Evolutionary conservation across 2,888 invertebrate genomes (phyloP).

Genomic region (Campoplex capitator): DNA sequence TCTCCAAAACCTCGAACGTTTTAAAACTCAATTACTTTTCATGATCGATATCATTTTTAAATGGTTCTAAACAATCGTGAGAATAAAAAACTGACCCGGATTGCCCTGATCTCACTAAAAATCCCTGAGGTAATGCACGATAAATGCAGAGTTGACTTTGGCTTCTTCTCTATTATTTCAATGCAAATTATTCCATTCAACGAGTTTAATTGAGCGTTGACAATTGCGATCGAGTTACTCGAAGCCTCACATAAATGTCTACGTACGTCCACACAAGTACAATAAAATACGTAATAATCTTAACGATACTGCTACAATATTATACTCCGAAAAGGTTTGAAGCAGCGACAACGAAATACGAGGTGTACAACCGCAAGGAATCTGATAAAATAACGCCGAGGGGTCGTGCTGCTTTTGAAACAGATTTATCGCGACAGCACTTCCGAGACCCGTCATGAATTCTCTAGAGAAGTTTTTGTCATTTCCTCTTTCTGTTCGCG

Average conservation of each 20-base stretch:
- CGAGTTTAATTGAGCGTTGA: constrained; percentile 75
- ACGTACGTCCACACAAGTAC: not conserved
- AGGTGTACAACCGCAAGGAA: not conserved
- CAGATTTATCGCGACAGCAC: constrained; percentile 40
- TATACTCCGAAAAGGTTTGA: constrained; percentile 9
- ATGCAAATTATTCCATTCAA: constrained; percentile 69
- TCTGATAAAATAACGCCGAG: constrained; percentile 27
- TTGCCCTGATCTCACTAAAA: not conserved
- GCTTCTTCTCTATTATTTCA: constrained; percentile 22
- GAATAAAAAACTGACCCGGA: not conserved
- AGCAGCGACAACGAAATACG: not conserved
- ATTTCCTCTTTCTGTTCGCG: not conserved
- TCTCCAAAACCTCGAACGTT: not conserved
- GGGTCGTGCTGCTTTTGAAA: constrained; percentile 14
- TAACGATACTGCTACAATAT: constrained; percentile 17
- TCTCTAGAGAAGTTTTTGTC: constrained; percentile 26
- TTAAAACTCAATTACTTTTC: not conserved
- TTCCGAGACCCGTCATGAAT: constrained; percentile 9
- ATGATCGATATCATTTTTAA: not conserved
- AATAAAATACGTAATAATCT: constrained; percentile 1
- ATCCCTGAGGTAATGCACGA: not conserved
- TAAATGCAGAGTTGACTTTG: constrained; percentile 21
- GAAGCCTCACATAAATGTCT: constrained; percentile 18
- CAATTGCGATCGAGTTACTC: constrained; percentile 73
- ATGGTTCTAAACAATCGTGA: not conserved